phyloP scores from a whole-genome alignment of 2,888 invertebrate genomes.

The Cephus pulcher region DNA sequence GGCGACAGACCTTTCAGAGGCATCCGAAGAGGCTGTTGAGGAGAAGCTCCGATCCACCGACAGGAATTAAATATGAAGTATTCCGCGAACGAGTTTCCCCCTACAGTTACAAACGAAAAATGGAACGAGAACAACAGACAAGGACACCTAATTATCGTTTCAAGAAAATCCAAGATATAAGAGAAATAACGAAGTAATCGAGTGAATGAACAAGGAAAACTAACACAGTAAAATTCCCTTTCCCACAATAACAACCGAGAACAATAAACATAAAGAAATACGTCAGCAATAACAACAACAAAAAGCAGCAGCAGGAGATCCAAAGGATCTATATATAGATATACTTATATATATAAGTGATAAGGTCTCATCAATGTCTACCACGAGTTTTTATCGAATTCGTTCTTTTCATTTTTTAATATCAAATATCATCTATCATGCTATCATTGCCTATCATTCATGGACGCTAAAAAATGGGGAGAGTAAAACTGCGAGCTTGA shows the following conservation, averaged over 20 bases:
- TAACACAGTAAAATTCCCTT: neutral
- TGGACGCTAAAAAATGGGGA: neutral
- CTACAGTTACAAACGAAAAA: neutral
- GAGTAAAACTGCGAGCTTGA: neutral
- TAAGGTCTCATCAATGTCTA: neutral
- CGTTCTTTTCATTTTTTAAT: neutral
- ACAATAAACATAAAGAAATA: neutral
- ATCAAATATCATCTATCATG: neutral
- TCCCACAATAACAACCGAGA: neutral
- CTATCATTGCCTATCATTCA: neutral
- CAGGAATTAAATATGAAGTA: constrained; percentile 76
- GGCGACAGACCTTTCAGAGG: constrained; percentile 95
- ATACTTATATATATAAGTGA: neutral
- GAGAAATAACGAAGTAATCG: neutral
- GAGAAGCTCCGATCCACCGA: constrained; percentile 95
- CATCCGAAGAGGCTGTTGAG: constrained; percentile 92
- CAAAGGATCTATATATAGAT: neutral
- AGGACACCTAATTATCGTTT: neutral
- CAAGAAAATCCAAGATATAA: neutral
- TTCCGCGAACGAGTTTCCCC: neutral
- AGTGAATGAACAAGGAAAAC: neutral
- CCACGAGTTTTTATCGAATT: neutral
- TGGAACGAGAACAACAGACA: neutral
- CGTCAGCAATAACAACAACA: neutral
- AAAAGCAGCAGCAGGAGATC: neutral